Evolutionary conservation across 1,140 invertebrate genomes (phyloP).

Genomic region (Stratiolaelaps scimitus): DNA sequence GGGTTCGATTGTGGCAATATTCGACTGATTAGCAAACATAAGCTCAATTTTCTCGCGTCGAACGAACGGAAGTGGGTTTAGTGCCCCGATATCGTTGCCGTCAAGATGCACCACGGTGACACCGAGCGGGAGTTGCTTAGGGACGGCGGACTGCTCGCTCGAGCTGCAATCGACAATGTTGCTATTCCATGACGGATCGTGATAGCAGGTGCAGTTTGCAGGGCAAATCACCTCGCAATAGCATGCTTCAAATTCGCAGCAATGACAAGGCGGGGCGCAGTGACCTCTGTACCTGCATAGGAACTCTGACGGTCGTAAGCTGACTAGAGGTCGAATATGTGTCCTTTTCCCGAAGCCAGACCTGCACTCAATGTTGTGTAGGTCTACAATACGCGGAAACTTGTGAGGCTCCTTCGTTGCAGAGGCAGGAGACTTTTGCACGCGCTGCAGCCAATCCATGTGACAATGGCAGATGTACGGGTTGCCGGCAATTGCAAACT

Average conservation of each 20-base stretch:
- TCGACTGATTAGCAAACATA: slow-evolving; percentile 70
- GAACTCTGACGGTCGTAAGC: slow-evolving; percentile 69
- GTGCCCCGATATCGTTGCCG: slow-evolving; percentile 68
- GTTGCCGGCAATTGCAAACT: slow-evolving; percentile 72
- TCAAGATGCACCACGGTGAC: slow-evolving; percentile 78
- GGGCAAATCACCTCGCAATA: slow-evolving; percentile 77
- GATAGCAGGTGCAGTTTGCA: slow-evolving; percentile 76
- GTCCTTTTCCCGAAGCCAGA: slow-evolving; percentile 41
- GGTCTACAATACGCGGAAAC: slow-evolving; percentile 72
- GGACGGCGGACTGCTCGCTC: slow-evolving; percentile 52
- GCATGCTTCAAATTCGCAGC: slow-evolving; percentile 81
- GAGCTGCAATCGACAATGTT: slow-evolving; percentile 78
- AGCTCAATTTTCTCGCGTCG: slow-evolving; percentile 69
- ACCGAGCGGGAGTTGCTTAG: slow-evolving; percentile 76
- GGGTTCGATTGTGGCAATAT: slow-evolving; percentile 65
- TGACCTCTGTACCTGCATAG: slow-evolving; percentile 76
- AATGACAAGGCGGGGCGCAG: slow-evolving; percentile 76
- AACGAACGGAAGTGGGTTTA: slow-evolving; percentile 73
- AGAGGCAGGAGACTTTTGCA: slow-evolving; percentile 54
- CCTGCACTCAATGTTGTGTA: slow-evolving; percentile 76
- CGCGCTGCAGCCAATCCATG: slow-evolving; percentile 61
- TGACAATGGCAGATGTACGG: slow-evolving; percentile 59
- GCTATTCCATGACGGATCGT: slow-evolving; percentile 75
- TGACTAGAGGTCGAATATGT: slow-evolving; percentile 54
- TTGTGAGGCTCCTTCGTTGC: slow-evolving; percentile 46